phyloP scores from a whole-genome alignment of 1,140 invertebrate genomes.

The Arion vulgaris region DNA sequence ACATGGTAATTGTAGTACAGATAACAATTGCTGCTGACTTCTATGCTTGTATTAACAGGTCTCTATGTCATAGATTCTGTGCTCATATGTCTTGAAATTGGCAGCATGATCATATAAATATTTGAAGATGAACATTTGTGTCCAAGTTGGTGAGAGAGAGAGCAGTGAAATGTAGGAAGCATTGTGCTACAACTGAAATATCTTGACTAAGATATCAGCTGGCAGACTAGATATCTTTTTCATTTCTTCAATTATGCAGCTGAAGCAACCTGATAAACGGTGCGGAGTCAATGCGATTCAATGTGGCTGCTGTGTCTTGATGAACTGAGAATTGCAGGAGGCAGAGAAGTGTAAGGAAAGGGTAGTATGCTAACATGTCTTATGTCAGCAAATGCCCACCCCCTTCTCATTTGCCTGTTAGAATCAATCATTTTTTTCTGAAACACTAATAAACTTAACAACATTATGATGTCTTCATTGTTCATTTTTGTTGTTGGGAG shows the following conservation, averaged over 20 bases:
- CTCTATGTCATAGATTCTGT: too few relatives aligned
- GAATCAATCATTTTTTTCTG: not conserved
- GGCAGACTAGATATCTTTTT: not conserved
- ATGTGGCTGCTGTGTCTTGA: conserved; percentile 23
- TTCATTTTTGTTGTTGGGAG: too few relatives aligned
- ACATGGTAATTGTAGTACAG: too few relatives aligned
- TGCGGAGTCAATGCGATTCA: not conserved
- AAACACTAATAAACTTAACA: not conserved
- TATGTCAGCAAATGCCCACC: not conserved
- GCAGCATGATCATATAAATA: too few relatives aligned
- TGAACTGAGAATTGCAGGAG: not conserved
- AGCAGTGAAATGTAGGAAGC: too few relatives aligned
- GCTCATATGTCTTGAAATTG: too few relatives aligned
- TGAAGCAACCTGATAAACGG: not conserved
- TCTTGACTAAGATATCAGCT: not conserved
- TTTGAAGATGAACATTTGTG: too few relatives aligned
- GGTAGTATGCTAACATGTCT: not conserved
- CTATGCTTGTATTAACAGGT: too few relatives aligned
- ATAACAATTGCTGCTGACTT: too few relatives aligned
- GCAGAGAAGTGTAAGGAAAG: not conserved
- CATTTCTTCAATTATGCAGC: not conserved
- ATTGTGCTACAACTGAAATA: not conserved
- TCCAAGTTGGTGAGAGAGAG: too few relatives aligned
- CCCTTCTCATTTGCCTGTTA: not conserved
- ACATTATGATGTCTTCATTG: too few relatives aligned